Evolutionary conservation across 2,888 invertebrate species (phyloP), one percentile per base, ranked within the genome.

Genomic region (Synanthedon myopaeformis): DNA sequence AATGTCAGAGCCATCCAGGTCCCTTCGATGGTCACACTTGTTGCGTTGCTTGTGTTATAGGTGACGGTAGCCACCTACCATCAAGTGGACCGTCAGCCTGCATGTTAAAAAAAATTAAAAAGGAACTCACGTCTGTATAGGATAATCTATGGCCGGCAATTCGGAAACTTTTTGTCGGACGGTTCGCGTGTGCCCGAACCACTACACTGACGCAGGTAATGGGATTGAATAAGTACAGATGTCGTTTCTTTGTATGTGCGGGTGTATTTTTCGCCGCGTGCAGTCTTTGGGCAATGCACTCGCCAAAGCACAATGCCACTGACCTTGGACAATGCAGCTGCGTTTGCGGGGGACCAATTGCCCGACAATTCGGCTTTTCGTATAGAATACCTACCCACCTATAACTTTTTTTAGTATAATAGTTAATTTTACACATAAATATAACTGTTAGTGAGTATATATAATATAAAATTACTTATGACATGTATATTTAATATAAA

Each of bases 201-300:
- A 52, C 48, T 54, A 56, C 45, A 50, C 8, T 28, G 35, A 19
- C 49, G 49, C 2, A 52, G 41, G 35, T 35, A 35, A 35, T 35
- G 35, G 10, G 35, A 17, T 2, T 14, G 12, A 17, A 12, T 42
- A 19, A 19, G 12, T 57, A 62, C 59, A 63, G 56, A 62, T 14
- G 13, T 13, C 48, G 11, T 19, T 53, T 49, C 51, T 56, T 52
- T 58, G 59, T 59, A 57, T 58, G 64, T 61, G 74, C 71, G 75
- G 65, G 70, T 66, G 64, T 70, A 74, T 74, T 80, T 76, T 80
- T 83, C 77, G 75, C 71, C 77, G 75, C 71, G 66, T 70, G 73
- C 71, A 71, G 63, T 69, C 71, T 79, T 84, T 86, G 84, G 85
- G 81, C 85, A 81, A 81, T 84, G 85, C 84, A 84, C 85, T 79